These are phyloP conservation scores for Idaea straminata DNA, from an alignment of 2,888 invertebrate species.

Conservation along the genomic window DNA sequence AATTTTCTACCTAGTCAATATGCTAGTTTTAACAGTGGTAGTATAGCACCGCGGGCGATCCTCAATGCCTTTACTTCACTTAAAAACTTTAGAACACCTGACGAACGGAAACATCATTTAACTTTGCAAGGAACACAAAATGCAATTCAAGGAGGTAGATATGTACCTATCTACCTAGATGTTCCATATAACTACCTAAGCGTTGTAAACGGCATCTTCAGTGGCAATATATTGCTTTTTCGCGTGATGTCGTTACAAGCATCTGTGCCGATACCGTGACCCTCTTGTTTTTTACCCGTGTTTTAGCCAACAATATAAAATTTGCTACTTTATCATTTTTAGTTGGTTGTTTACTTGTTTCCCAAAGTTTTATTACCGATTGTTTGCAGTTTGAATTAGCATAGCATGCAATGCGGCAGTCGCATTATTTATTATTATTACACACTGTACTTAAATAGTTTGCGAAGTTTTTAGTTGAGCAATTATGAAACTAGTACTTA, in stretches of 20 bases:
- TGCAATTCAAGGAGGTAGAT: neutral
- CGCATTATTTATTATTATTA: slow-evolving; percentile 18
- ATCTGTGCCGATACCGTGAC: slow-evolving; percentile 56
- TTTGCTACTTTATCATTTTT: slow-evolving; percentile 57
- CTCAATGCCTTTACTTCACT: too few relatives aligned
- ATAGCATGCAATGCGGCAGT: slow-evolving; percentile 42
- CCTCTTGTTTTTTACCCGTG: slow-evolving; percentile 65
- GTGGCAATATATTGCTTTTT: slow-evolving; percentile 74
- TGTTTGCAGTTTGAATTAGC: slow-evolving; percentile 32
- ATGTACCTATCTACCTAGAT: neutral
- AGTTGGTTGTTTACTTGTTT: slow-evolving; percentile 33
- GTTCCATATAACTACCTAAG: slow-evolving; percentile 26
- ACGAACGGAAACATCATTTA: neutral
- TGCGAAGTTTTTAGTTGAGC: neutral
- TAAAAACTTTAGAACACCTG: too few relatives aligned
- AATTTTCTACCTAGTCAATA: too few relatives aligned
- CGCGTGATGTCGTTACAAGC: slow-evolving; percentile 75
- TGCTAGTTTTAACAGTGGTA: too few relatives aligned
- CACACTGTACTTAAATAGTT: neutral
- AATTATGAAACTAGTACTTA: neutral
- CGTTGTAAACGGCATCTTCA: slow-evolving; percentile 67
- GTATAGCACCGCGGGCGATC: too few relatives aligned
- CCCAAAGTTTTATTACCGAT: slow-evolving; percentile 37
- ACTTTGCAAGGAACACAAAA: neutral
- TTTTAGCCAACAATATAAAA: slow-evolving; percentile 61